Conservation (phyloP, 2,888 invertebrate genomes). For the Leptogaster cylindrica region DNA sequence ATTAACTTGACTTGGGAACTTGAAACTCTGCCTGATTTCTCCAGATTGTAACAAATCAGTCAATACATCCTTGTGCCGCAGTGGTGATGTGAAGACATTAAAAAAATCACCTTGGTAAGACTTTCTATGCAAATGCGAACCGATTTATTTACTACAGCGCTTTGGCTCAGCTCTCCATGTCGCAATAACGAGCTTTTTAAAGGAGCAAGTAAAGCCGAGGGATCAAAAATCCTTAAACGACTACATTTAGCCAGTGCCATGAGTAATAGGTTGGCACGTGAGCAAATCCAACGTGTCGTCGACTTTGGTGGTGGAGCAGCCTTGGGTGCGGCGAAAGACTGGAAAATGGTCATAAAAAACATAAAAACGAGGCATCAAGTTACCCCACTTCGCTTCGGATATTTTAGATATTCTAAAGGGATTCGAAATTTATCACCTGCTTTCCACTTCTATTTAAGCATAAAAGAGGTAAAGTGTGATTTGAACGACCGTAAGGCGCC, state of each 20-base stretch:
- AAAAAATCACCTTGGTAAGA: slow-evolving; percentile 2
- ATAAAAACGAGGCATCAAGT: slow-evolving; percentile 5
- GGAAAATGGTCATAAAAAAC: neutral
- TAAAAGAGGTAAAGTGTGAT: slow-evolving; percentile 34
- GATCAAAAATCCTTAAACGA: slow-evolving; percentile 35
- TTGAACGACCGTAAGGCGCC: slow-evolving; percentile 36
- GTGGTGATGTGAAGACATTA: neutral
- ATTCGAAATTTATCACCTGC: slow-evolving; percentile 41
- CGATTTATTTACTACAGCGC: slow-evolving; percentile 31
- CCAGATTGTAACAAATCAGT: slow-evolving; percentile 10
- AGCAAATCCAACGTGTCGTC: slow-evolving; percentile 22
- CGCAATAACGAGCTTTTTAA: slow-evolving; percentile 3
- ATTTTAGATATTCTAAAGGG: slow-evolving; percentile 39
- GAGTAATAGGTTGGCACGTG: slow-evolving; percentile 27
- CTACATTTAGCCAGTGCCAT: slow-evolving; percentile 28
- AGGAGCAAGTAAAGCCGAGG: slow-evolving; percentile 3
- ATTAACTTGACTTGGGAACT: too few species aligned
- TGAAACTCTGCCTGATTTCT: neutral
- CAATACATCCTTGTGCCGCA: neutral
- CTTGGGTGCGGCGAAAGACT: neutral
- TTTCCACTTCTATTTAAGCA: slow-evolving; percentile 36
- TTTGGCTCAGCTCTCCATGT: slow-evolving; percentile 7
- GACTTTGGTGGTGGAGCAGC: neutral
- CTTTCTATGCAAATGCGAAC: slow-evolving; percentile 22
- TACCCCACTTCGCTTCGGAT: slow-evolving; percentile 9